Evolutionary conservation across 2,797 vertebrate genomes (phyloP).

Genomic region (Gambusia yucatana): DNA sequence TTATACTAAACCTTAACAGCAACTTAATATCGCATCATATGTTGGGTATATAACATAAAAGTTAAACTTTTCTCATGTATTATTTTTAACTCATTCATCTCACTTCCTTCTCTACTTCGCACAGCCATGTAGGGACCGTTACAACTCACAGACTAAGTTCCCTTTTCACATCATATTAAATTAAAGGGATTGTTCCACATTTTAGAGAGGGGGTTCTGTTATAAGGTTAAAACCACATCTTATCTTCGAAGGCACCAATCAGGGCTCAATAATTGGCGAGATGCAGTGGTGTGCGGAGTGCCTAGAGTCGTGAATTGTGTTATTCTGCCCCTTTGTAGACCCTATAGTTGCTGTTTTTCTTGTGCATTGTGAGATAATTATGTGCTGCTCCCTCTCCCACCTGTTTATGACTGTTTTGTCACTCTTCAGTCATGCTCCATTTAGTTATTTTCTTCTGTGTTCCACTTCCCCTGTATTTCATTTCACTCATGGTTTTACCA

Average conservation of each 20-base stretch:
- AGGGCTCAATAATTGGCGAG: not conserved
- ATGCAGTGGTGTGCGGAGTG: not conserved
- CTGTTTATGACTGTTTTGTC: not conserved
- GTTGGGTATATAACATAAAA: not conserved
- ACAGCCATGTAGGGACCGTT: not conserved
- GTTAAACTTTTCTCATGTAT: not conserved
- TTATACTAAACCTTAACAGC: not conserved
- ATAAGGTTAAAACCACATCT: not conserved
- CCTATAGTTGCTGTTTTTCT: not conserved
- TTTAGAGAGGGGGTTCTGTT: not conserved
- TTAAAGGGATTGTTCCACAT: not conserved
- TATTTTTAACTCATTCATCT: not conserved
- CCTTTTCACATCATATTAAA: not conserved
- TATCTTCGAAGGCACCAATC: not conserved
- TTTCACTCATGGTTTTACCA: not conserved
- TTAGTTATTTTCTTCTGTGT: not conserved
- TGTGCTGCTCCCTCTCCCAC: not conserved
- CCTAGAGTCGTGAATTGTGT: not conserved
- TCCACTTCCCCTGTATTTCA: not conserved
- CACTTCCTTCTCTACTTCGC: not conserved
- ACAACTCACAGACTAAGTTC: not conserved
- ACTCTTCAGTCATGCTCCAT: not conserved
- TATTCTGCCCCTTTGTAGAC: not conserved
- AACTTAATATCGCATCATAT: not conserved
- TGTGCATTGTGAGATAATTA: not conserved